Evolutionary conservation across 2,113 vertebrate genomes (phyloP).

Genomic region (Myotis yumanensis): DNA sequence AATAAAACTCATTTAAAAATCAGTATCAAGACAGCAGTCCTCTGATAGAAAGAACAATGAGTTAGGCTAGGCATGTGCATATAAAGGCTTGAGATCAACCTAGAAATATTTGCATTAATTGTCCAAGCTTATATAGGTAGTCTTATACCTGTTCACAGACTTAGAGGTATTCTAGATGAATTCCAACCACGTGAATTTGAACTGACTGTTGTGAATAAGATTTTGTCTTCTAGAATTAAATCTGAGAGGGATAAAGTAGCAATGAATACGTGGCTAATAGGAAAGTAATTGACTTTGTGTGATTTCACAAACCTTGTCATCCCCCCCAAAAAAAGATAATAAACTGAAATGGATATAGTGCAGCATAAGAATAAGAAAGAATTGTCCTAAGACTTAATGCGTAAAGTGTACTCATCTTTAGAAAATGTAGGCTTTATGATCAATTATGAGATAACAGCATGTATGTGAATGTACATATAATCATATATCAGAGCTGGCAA

Average conservation of each 20-base stretch:
- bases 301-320: background rate
- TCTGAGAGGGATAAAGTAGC: background rate
- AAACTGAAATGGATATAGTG: background rate
- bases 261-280: slow-evolving; percentile 4
- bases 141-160: background rate
- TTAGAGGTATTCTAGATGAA: background rate
- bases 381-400: background rate
- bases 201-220: background rate
- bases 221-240: slow-evolving; percentile 14
- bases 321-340: background rate
- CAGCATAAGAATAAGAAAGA: background rate
- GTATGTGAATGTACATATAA: background rate
- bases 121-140: background rate
- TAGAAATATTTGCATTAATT: background rate
- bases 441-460: background rate
- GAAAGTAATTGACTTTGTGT: slow-evolving; percentile 19
- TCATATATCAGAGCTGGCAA: background rate
- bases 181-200: slow-evolving; percentile 3
- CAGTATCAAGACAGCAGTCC: background rate
- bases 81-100: background rate
- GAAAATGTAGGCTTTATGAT: background rate
- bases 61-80: background rate
- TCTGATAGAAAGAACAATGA: background rate
- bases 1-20: background rate
- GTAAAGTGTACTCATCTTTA: background rate